Conservation (phyloP, 2,797 vertebrate species). For the Bufotes viridis region DNA sequence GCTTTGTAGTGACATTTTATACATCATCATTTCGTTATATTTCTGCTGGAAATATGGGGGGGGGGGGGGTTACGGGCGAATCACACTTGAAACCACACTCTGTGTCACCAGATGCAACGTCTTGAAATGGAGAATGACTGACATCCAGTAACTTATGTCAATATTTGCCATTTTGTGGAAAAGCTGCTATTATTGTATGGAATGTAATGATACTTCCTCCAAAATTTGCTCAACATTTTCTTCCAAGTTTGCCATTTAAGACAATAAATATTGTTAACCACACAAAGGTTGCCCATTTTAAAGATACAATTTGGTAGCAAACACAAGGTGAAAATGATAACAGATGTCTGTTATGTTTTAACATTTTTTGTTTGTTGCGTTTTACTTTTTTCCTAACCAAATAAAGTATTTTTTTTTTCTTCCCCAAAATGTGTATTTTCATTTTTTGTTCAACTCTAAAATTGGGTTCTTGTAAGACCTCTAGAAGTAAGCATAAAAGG, state of each 20-base stretch:
- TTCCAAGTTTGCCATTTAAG: neutral
- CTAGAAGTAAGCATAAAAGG: too few relatives aligned
- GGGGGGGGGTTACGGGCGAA: neutral
- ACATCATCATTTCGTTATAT: too few relatives aligned
- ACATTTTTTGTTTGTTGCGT: constrained; percentile 32
- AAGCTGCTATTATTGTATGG: neutral
- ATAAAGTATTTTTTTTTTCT: constrained; percentile 26
- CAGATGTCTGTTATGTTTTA: constrained; percentile 22
- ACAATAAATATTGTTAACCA: neutral
- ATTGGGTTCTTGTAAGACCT: too few relatives aligned
- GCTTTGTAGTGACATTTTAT: neutral
- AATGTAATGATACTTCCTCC: constrained; percentile 8
- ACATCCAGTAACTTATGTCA: neutral
- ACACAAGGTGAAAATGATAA: neutral
- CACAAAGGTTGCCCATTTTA: neutral
- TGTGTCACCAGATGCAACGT: neutral
- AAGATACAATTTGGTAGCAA: neutral
- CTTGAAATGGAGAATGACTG: neutral
- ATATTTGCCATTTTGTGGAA: neutral
- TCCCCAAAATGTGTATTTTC: neutral
- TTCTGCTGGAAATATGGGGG: neutral
- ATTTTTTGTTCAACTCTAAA: neutral
- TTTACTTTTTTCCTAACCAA: neutral
- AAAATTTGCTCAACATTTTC: neutral
- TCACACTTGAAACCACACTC: neutral